Conservation (phyloP, 92 coral and sea anemone species). For the Anthopleura xanthogrammica region DNA sequence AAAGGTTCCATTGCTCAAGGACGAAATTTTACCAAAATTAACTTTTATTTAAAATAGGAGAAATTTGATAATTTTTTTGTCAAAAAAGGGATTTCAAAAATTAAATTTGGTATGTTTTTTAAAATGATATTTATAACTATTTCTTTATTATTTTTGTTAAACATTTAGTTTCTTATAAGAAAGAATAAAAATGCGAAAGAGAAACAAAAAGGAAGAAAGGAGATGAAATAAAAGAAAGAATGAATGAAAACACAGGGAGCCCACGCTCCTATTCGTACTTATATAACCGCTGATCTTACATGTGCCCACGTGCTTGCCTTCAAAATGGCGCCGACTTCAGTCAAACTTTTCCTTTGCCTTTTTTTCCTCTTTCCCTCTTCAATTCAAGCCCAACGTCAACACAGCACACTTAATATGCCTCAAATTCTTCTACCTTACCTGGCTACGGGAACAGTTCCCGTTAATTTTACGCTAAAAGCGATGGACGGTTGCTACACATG, state of each 20-base stretch:
- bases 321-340: slow-evolving; percentile 36
- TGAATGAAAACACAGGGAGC: not conserved
- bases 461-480: slow-evolving; percentile 85
- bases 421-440: slow-evolving; percentile 81
- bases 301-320: slow-evolving; percentile 6
- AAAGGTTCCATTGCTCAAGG: too few relatives aligned
- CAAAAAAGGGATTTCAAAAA: too few relatives aligned
- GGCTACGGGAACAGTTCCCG: slow-evolving; percentile 88
- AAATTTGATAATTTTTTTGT: too few relatives aligned
- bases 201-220: not conserved
- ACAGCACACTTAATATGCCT: slow-evolving; percentile 81
- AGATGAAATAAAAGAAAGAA: not conserved
- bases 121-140: too few relatives aligned
- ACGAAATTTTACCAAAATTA: too few relatives aligned
- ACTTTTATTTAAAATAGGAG: too few relatives aligned
- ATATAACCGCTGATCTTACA: not conserved
- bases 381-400: slow-evolving; percentile 56
- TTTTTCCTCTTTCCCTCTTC: slow-evolving; percentile 3
- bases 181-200: too few relatives aligned
- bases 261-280: not conserved
- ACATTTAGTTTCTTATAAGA: too few relatives aligned
- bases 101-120: too few relatives aligned
- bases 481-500: slow-evolving; percentile 86
- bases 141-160: too few relatives aligned
- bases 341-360: slow-evolving; percentile 4